Percentiles rank a stretch among this genome's conserved stretches.
phyloP scores from a whole-genome alignment of 2,113 vertebrate species.

The Gorsachius goisagi region DNA sequence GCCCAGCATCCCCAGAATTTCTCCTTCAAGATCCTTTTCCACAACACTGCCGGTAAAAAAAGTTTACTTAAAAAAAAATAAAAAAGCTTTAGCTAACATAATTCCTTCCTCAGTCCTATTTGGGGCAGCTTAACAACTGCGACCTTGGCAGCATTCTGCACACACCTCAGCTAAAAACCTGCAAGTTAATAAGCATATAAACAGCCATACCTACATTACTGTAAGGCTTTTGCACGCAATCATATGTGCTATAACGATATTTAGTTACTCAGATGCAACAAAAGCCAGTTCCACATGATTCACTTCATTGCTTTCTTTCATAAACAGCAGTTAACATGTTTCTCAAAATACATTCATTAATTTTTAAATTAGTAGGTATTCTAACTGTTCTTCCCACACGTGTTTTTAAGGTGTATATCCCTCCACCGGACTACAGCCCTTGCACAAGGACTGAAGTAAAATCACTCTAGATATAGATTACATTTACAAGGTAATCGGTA shows the following conservation, averaged over 20 bases:
- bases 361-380: background rate
- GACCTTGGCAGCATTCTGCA: background rate
- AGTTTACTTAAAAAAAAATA: background rate
- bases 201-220: background rate
- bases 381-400: background rate
- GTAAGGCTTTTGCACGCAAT: background rate
- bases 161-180: background rate
- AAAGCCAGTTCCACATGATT: conserved; percentile 15
- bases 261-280: background rate
- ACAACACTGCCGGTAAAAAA: background rate
- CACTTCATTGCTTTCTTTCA: background rate
- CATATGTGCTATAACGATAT: background rate
- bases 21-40: background rate
- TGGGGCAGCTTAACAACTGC: background rate
- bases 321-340: background rate
- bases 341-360: conserved; percentile 19
- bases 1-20: background rate
- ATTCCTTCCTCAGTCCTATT: background rate
- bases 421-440: background rate
- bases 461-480: background rate
- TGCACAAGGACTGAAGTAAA: background rate
- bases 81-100: background rate
- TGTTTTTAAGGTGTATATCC: background rate
- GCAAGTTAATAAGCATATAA: conserved; percentile 12
- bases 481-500: background rate